These are phyloP conservation scores for Drosophila elegans DNA, from an alignment of 1,140 invertebrate genomes.

Conservation along the genomic window DNA sequence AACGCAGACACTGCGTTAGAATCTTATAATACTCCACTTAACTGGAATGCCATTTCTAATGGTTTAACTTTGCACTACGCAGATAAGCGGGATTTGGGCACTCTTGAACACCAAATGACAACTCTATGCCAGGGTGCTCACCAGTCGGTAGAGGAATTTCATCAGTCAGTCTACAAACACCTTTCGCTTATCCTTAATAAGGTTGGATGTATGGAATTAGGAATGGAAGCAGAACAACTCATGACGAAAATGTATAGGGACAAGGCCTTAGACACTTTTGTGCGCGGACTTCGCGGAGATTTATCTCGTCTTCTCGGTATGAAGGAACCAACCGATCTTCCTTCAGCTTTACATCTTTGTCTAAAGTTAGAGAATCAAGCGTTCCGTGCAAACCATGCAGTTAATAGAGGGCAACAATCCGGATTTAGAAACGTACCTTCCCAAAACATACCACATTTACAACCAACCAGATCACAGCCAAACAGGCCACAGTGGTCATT, in stretches of 20 bases:
- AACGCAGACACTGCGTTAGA: conserved; percentile 33
- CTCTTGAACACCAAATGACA: conserved; percentile 31
- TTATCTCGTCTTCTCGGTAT: conserved; percentile 7
- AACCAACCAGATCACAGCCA: neutral
- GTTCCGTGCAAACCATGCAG: neutral
- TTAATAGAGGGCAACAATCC: conserved; percentile 1
- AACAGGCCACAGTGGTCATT: no score
- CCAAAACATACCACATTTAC: no score
- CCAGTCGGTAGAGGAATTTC: conserved; percentile 31
- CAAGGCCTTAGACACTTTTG: conserved; percentile 32
- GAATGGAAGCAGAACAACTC: conserved; percentile 9
- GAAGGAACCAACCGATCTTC: conserved; percentile 26
- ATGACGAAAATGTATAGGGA: conserved; percentile 34
- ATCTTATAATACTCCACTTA: conserved; percentile 35
- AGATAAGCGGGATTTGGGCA: conserved; percentile 34
- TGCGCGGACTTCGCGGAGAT: conserved; percentile 8
- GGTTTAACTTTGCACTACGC: conserved; percentile 40
- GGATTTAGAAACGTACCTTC: no score
- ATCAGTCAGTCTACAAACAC: conserved; percentile 41
- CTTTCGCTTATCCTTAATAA: conserved; percentile 34
- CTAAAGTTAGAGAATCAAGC: no score
- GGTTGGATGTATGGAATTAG: conserved; percentile 20
- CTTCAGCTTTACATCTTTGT: conserved; percentile 23
- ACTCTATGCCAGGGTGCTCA: conserved; percentile 15
- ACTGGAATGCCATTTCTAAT: conserved; percentile 27